Evolutionary conservation across 2,888 invertebrate species (phyloP).

Genomic region (Plagiodera versicolora): DNA sequence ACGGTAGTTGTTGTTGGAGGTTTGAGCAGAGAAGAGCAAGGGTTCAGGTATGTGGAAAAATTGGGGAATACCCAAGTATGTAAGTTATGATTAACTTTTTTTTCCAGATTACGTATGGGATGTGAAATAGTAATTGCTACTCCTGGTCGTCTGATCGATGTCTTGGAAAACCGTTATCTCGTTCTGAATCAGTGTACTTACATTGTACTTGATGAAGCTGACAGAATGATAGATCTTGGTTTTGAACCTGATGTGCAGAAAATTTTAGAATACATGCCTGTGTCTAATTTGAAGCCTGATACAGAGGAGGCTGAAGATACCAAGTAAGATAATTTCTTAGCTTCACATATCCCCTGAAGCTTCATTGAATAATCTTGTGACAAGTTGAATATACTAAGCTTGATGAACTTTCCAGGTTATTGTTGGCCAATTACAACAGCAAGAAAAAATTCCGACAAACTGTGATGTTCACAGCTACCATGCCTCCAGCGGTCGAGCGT

Average conservation of each 20-base stretch:
- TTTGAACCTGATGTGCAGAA: slow-evolving; percentile 98
- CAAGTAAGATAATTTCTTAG: slow-evolving; percentile 28
- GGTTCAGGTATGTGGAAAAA: no score
- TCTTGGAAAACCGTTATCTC: slow-evolving; percentile 91
- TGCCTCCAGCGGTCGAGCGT: slow-evolving; percentile 97
- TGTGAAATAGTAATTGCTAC: slow-evolving; percentile 99
- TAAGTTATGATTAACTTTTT: no score
- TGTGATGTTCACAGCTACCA: slow-evolving; percentile 99
- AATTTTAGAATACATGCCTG: slow-evolving; percentile 97
- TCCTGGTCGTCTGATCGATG: slow-evolving; percentile 98
- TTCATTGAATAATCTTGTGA: no score
- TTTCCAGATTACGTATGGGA: slow-evolving; percentile 87
- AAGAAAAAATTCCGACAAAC: slow-evolving; percentile 99
- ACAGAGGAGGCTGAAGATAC: slow-evolving; percentile 95
- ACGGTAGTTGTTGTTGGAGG: slow-evolving; percentile 99
- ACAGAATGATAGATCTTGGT: slow-evolving; percentile 99
- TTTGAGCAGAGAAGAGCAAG: slow-evolving; percentile 97
- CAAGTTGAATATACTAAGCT: slow-evolving; percentile 81
- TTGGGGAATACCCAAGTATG: no score
- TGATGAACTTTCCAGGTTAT: slow-evolving; percentile 47
- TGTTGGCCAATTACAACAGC: slow-evolving; percentile 91
- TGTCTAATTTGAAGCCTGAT: slow-evolving; percentile 97
- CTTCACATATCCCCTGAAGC: no score
- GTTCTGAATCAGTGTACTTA: slow-evolving; percentile 98
- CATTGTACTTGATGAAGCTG: slow-evolving; percentile 94